Base-by-base conservation (phyloP, 2,888 invertebrate genomes). In the Stenichneumon culpator region DNA sequence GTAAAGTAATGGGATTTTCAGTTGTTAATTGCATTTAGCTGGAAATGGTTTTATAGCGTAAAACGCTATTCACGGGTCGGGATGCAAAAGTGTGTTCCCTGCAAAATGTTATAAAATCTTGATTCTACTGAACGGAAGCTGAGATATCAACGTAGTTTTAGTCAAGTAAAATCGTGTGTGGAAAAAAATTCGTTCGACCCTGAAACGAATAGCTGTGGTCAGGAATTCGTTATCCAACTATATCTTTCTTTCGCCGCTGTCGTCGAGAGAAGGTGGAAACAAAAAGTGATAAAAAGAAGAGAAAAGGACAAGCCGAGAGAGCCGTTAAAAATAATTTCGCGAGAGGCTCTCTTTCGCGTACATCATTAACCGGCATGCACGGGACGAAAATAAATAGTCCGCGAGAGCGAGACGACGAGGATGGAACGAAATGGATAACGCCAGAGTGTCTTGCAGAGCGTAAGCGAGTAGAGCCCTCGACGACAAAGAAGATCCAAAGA, bases 321-420 rank as follows among this genome's bases (percentile, higher is more conserved):
- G 11, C 57, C 54, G 86, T 78, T 87, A 80, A 84, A 86, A 87
- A 87, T 87, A 87, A 85, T 84, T 85, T 83, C 57, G 75, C 79
- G 63, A 80, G 83, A 79, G 44, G 44, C 77, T 82, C 79, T 68
- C 63, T 82, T 74, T 89, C 84, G 85, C 88, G 88, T 82, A 86
- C 86, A 89, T 89, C 90, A 86, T 91, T 90, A 90, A 89, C 89
- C 79, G 82, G 82, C 72, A 73, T 36, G 80, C 75, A 6, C 11
- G 82, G 84, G 89, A 89, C 90, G 85, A 88, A 89, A 91, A 91
- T 90, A 91, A 89, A 90, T 86, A 65, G 86, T 79, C 36, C 32
- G 73, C 67, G 52, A 63, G 44, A 39, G 72, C 79, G 32, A 69
- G 50, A 74, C 28, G 22, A 54, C 32, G 70, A 44, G n/a, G 81